Conservation (phyloP, 2,888 invertebrate species). For the Micoletzkya japonica region DNA sequence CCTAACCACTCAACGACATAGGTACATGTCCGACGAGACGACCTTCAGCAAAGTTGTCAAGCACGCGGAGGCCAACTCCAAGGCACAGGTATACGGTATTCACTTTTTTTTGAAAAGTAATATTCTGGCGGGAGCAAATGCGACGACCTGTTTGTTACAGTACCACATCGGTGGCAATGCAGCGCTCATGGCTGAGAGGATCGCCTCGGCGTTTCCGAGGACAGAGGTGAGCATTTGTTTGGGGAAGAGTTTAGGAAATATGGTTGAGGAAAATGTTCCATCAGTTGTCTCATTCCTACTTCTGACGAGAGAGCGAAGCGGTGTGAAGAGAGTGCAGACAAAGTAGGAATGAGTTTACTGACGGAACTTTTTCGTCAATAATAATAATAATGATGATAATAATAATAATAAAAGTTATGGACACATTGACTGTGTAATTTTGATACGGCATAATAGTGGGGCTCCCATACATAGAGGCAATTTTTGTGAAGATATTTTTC, state of each 20-base stretch:
- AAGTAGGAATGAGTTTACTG: too few relatives aligned
- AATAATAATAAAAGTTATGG: too few relatives aligned
- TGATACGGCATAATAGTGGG: too few relatives aligned
- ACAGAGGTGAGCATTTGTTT: slow-evolving; percentile 60
- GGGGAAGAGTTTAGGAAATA: too few relatives aligned
- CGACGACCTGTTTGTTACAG: slow-evolving; percentile 49
- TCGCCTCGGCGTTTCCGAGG: slow-evolving; percentile 65
- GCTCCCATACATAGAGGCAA: too few relatives aligned
- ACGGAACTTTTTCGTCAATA: too few relatives aligned
- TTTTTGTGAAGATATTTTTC: neutral
- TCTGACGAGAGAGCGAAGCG: too few relatives aligned
- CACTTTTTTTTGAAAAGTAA: neutral
- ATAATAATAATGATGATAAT: too few relatives aligned
- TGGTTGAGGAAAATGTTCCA: too few relatives aligned
- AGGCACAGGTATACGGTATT: slow-evolving; percentile 40
- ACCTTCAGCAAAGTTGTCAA: slow-evolving; percentile 49
- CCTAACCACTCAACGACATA: slow-evolving; percentile 1
- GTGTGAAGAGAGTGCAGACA: too few relatives aligned
- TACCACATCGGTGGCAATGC: slow-evolving; percentile 68
- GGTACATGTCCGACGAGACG: slow-evolving; percentile 54
- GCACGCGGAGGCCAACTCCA: slow-evolving; percentile 42
- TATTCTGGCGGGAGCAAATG: neutral
- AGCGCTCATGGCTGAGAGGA: slow-evolving; percentile 66
- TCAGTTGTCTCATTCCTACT: too few relatives aligned
- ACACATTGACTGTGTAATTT: too few relatives aligned